Base-by-base conservation (phyloP, 2,888 invertebrate genomes). In the Caenorhabditis sp. region DNA sequence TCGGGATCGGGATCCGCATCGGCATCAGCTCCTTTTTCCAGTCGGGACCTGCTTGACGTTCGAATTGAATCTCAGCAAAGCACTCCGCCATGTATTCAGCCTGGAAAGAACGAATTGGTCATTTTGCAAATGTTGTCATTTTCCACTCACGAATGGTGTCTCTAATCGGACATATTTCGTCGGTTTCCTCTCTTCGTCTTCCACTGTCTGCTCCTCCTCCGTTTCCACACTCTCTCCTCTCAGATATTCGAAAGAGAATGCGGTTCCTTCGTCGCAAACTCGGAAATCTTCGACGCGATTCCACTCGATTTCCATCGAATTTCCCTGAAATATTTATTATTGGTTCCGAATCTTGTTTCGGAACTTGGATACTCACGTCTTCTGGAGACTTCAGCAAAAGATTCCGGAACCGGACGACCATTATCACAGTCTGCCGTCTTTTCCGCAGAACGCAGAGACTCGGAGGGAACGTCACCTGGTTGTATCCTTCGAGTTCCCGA, bases 401-500 rank as follows among this genome's bases (percentile, higher is more conserved):
- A 62, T 80, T 74, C 13, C 56, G 40, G 35, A 28, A 76, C 24
- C 76, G 13, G 2, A 81, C 55, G 22, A 71, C 70, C 65, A 81
- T 67, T 1, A 76, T 67, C 3, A 81, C 76, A 15, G 65, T 70
- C 40, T 81, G 58, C 32, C 61, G 51, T 22, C 70, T 18, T 28
- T 76, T 76, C 11, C 61, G 56, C 20, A 70, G 40, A 24, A 70
- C n/a, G 60, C 70, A 70, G 9, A 76, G 94, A 92, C 97, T 95
- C 93, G 97, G 96, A 32, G 99, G 99, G 93, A 98, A 97, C 62
- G 96, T 95, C 15, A 97, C 94, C 92, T 96, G 95, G 0, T 96
- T 97, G 93, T 98, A 98, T 60, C 98, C 98, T 67, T 96, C 95
- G 88, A 98, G 93, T 86, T 95, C 94, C 77, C 96, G 94, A 20